Base-by-base conservation (phyloP, 2,888 invertebrate genomes). In the Gari tellinella region DNA sequence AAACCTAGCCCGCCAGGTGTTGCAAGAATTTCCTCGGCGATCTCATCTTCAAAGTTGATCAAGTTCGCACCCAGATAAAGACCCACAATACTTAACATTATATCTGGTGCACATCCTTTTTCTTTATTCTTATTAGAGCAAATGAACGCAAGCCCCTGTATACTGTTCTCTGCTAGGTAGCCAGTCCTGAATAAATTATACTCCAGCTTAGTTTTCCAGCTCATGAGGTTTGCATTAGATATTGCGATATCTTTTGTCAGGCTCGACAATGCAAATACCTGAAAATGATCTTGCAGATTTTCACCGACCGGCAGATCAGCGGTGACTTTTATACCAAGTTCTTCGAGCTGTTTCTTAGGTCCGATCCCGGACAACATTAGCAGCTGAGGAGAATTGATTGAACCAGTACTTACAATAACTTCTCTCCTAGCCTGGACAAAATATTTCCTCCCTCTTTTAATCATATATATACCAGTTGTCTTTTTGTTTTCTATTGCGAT, bases 1-100 rank as follows among this genome's bases (percentile, higher is more conserved):
- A 78, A 78, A 3, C 81, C 81, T n/a, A 72, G 95, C 7, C 25
- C 26, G 12, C 40, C 51, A 25, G 52, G 57, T 38, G 45, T 23
- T 21, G 37, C 40, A 12, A 72, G 46, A 52, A 51, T 55, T 26
- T 61, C 66, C 25, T 41, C 46, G 0, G 72, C 72, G 21, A 72
- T 46, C 1, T 67, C 72, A 25, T 66, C 72, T 58, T 57, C 31
- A 52, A 31, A 10, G 31, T 31, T 31, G 4, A 31, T 31, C 31
- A 31, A 4, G 10, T 31, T 31, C 5, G 5, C 31, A 10, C 31
- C 31, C 5, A 31, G 31, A 31, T 31, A 31, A 31, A 31, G 31
- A 31, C 31, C 10, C 46, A 62, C 51, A 66, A 62, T 41, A 72
- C 52, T 31, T 7, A 72, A 51, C 48, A 66, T 62, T 5, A 72